Evolutionary conservation across 2,888 invertebrate species (phyloP), one percentile per base, ranked within the genome.

Genomic region (Steinernema scapterisci): DNA sequence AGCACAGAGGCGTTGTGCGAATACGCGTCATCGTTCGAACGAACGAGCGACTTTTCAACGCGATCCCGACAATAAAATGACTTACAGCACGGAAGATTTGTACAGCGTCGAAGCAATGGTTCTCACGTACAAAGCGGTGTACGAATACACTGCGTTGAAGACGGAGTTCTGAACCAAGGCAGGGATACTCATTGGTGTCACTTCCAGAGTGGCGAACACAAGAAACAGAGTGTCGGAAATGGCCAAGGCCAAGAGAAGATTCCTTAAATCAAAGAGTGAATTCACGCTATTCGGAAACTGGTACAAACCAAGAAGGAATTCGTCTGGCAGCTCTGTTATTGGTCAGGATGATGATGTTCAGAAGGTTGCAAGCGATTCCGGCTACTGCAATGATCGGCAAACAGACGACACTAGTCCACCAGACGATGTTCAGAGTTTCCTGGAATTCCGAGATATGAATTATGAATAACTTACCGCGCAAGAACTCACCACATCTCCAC

Each of bases 81-180:
- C 86, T 81, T 78, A 87, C 87, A 87, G 74, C 21, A 87, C 85
- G 63, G 85, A 85, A 48, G 85, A 82, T 74, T 86, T 87, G 80
- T 86, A 87, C 76, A 85, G 85, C 6, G 87, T 84, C 1, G 87
- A 86, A n/a, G 87, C 86, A 21, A 87, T 70, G 19, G 84, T 82
- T 72, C 87, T 78, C 16, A 87, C 78, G 77, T 84, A 85, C 27
- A 87, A 78, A 0, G 83, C 86, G n/a, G 80, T 52, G 73, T 81
- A 78, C 11, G 81, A 77, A 56, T 81, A 81, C 54, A 77, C 48
- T 21, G 76, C 70, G 72, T 84, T 84, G 51, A 84, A 75, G 1
- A 76, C 72, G 0, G 80, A 78, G 13, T 81, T 82, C 38, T 81
- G 78, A 51, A 83, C 82, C 9, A 84, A 51, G 0, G 81, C 78